Base-by-base conservation (phyloP, 2,797 vertebrate genomes). In the Anguilla megastoma region DNA sequence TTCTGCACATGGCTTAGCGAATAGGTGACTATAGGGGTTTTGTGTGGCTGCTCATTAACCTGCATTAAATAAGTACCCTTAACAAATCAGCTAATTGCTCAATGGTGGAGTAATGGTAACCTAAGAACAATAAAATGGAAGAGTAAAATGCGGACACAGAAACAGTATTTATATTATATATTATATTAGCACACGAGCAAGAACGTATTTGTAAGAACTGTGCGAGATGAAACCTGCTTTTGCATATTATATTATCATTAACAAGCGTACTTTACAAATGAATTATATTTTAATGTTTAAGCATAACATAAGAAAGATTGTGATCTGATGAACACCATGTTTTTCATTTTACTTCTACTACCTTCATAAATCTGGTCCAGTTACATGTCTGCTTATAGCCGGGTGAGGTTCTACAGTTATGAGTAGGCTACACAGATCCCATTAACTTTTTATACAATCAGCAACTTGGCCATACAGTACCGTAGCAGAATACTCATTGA, bases 381-480 rank as follows among this genome's bases (percentile, higher is more conserved):
- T 8, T 12, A 12, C 33, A 14, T 33, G 10, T n/a, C 58, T 66
- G 24, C 60, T 66, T n/a, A 66, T n/a, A n/a, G 60, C 6, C n/a
- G 21, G 3, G 24, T 66, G 21, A 66, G 6, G 21, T 66, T 66
- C 24, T 63, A 60, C 58, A 60, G 58, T 60, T 16, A 60, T 60
- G 58, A 12, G 27, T 48, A 52, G 50, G 50, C 50, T 52, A 87
- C 63, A 87, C 45, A 76, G 58, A 87, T 89, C 76, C 50, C 3
- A 85, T 66, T 45, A 63, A 63, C 71, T 76, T 21, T 16, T 3
- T 16, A 60, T 84, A 50, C 60, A 84, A 36, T 58, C 56, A 16
- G 56, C 16, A 58, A 58, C 56, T 16, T 58, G 56, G 56, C 56
- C 16, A 18, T 58, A 58, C 56, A 58, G 16, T 58, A 58, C 56